Evolutionary conservation across 2,113 vertebrate species (phyloP), one percentile per base, ranked within the genome.

Genomic region (Phylloscopus trochilus): DNA sequence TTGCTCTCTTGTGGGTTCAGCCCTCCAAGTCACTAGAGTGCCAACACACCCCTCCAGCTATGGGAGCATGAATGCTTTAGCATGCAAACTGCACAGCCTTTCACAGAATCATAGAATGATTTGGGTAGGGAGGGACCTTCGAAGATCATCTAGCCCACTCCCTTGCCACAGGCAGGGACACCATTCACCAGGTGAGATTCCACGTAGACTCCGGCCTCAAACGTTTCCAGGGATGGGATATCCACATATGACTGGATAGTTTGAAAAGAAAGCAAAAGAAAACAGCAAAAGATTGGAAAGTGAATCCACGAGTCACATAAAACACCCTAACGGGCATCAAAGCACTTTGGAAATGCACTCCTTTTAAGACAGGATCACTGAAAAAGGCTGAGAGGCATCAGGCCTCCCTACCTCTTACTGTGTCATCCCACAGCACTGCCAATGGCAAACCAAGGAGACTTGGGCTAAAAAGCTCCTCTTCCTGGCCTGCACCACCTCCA

Each of bases 321-420:
- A 68, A 63, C 43, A 27, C 33, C 31, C 10, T 31, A 56, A 46
- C 4, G 70, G 35, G 33, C 2, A 4, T 27, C 14, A 63, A 73
- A 46, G 39, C n/a, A 41, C 49, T 77, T 85, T 46, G 24, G 46
- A 92, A 89, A 72, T 12, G 13, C 5, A 4, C 7, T 78, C 59
- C 9, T 60, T 86, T 78, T 21, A 30, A 67, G 43, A 33, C 11
- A 27, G 2, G 6, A 31, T 60, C 3, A 1, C 41, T 49, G 46
- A 23, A 13, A 49, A 63, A 64, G 17, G n/a, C 28, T 27, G n/a
- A 52, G 41, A 37, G 35, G 51, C 58, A n/a, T 92, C 59, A 33
- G 0, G 0, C 43, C 47, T 63, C 52, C 21, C 13, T 46, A 18
- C 39, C 10, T 35, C 24, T 35, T 55, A 17, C 37, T 13, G 0